Evolutionary conservation across 2,113 vertebrate species (phyloP).

Genomic region (Tachycineta bicolor): DNA sequence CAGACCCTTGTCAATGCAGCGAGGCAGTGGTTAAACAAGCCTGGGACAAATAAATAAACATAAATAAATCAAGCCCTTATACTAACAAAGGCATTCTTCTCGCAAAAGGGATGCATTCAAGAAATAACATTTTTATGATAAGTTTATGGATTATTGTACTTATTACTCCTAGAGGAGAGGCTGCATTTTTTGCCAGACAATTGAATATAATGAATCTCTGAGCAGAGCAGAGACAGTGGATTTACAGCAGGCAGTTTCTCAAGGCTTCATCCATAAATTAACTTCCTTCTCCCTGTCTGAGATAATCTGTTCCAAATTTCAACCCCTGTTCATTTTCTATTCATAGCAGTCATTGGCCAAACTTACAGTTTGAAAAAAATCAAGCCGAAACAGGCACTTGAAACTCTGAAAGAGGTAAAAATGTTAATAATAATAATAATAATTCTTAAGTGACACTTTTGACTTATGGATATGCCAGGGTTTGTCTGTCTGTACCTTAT

Average conservation of each 20-base stretch:
- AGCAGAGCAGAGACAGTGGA: constrained; percentile 50
- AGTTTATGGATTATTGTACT: constrained; percentile 59
- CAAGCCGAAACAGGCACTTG: background rate
- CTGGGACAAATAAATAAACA: constrained; percentile 32
- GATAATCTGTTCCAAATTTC: constrained; percentile 55
- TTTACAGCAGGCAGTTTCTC: constrained; percentile 60
- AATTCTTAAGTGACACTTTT: background rate
- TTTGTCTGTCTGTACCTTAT: background rate
- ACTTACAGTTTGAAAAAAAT: background rate
- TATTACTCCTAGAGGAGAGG: constrained; percentile 45
- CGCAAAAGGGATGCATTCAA: constrained; percentile 36
- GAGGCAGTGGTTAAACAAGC: constrained; percentile 12
- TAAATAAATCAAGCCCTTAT: constrained; percentile 32
- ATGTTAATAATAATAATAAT: background rate
- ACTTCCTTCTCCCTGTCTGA: constrained; percentile 23
- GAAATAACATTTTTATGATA: constrained; percentile 54
- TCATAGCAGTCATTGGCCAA: constrained; percentile 13
- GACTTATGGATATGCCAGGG: background rate
- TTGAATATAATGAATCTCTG: constrained; percentile 61
- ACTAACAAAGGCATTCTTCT: constrained; percentile 28
- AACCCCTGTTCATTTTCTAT: background rate
- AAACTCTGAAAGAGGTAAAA: background rate
- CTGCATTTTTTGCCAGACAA: constrained; percentile 60
- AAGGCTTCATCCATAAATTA: constrained; percentile 56
- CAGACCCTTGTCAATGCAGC: background rate